phyloP scores from a whole-genome alignment of 2,888 invertebrate species.

The Athalia circularis region DNA sequence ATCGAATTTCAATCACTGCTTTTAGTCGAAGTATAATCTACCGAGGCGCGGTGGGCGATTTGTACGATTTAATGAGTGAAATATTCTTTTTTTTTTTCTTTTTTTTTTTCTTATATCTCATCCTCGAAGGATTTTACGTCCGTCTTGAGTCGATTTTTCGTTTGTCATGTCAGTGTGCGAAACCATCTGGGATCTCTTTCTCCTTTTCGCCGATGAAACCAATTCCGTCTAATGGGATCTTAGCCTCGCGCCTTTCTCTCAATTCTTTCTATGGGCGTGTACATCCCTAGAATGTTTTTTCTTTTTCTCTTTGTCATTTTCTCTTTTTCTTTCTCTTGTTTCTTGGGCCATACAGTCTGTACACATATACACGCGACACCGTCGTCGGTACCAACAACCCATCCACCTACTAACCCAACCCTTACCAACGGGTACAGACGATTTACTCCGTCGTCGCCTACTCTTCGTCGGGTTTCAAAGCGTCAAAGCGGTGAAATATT shows the following conservation, averaged over 20 bases:
- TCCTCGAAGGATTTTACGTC: neutral
- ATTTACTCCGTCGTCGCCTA: constrained; percentile 7
- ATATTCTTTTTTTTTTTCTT: neutral
- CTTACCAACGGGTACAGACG: constrained; percentile 14
- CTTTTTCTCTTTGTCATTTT: too few relatives aligned
- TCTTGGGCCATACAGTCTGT: neutral
- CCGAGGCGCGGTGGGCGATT: neutral
- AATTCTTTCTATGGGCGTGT: neutral
- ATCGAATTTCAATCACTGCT: too few relatives aligned
- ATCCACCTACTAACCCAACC: neutral
- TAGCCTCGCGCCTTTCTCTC: neutral
- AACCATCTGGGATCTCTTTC: constrained; percentile 29
- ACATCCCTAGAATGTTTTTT: too few relatives aligned
- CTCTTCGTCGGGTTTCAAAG: neutral
- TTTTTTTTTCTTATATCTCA: neutral
- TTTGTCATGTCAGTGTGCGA: neutral
- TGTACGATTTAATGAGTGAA: constrained; percentile 27
- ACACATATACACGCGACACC: neutral
- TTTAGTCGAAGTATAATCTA: too few relatives aligned
- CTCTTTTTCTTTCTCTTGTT: neutral
- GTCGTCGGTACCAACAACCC: constrained; percentile 4
- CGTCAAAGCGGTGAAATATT: constrained; percentile 6
- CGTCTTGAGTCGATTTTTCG: neutral
- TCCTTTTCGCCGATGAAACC: constrained; percentile 40
- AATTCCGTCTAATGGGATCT: constrained; percentile 38